These are phyloP conservation scores for Ailuropoda melanoleuca DNA, from an alignment of 2,113 vertebrate genomes.

Conservation along the genomic window DNA sequence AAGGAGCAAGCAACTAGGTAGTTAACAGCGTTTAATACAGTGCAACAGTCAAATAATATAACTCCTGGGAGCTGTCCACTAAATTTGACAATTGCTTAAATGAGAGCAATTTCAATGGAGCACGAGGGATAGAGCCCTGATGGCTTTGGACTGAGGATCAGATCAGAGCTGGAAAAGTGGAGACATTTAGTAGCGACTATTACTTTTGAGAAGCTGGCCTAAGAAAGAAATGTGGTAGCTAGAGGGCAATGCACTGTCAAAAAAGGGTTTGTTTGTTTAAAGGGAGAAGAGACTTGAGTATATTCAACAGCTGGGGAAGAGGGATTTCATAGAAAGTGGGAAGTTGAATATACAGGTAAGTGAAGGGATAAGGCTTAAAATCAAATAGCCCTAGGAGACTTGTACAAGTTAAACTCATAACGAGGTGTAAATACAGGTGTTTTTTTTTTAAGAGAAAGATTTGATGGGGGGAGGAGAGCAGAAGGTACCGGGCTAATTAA, in stretches of 20 bases:
- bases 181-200: neutral
- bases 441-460: constrained; percentile 15
- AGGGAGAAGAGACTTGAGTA: neutral
- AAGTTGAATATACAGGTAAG: constrained; percentile 38
- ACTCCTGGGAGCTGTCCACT: neutral
- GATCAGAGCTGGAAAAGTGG: neutral
- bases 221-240: neutral
- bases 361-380: constrained; percentile 50
- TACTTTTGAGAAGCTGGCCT: constrained; percentile 43
- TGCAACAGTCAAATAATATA: constrained; percentile 40
- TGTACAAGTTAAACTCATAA: constrained; percentile 50
- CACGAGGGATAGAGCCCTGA: neutral
- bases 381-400: constrained; percentile 44
- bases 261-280: constrained; percentile 29
- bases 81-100: constrained; percentile 15
- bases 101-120: constrained; percentile 25
- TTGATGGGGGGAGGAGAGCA: constrained; percentile 20
- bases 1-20: neutral
- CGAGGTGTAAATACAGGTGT: neutral
- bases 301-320: neutral
- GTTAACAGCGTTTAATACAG: constrained; percentile 49
- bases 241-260: neutral
- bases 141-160: neutral
- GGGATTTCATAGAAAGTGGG: constrained; percentile 22
- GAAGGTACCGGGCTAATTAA: constrained; percentile 51